phyloP scores from a whole-genome alignment of 1,140 invertebrate species.

The Camponotus floridanus region DNA sequence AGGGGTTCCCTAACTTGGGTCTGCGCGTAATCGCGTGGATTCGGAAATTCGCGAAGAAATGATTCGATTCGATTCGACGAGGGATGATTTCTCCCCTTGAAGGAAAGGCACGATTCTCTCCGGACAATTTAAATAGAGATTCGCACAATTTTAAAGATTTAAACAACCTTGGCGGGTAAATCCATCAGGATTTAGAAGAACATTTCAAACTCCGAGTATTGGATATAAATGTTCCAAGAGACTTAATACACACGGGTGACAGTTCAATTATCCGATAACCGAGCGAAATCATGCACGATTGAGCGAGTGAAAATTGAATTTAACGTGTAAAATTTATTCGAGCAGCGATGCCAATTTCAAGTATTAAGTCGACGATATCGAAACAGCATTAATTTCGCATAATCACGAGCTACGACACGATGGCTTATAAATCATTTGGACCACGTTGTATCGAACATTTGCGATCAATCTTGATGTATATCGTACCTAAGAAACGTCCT shows the following conservation, averaged over 20 bases:
- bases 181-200: neutral
- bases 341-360: neutral
- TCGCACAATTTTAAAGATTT: neutral
- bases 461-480: neutral
- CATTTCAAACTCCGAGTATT: neutral
- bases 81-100: neutral
- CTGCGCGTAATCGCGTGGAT: conserved; percentile 20
- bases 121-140: neutral
- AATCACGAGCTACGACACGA: neutral
- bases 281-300: neutral
- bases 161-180: too few species aligned
- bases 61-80: neutral
- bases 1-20: conserved; percentile 44
- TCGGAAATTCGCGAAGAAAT: neutral
- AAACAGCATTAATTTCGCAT: neutral
- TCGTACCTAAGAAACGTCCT: neutral
- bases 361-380: neutral
- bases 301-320: neutral
- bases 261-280: conserved; percentile 21
- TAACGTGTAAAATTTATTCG: neutral
- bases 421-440: neutral
- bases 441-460: neutral
- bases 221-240: neutral
- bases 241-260: neutral
- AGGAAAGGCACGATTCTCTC: neutral